Evolutionary conservation across 2,888 invertebrate species (phyloP).

Genomic region (Heliconius hortense): DNA sequence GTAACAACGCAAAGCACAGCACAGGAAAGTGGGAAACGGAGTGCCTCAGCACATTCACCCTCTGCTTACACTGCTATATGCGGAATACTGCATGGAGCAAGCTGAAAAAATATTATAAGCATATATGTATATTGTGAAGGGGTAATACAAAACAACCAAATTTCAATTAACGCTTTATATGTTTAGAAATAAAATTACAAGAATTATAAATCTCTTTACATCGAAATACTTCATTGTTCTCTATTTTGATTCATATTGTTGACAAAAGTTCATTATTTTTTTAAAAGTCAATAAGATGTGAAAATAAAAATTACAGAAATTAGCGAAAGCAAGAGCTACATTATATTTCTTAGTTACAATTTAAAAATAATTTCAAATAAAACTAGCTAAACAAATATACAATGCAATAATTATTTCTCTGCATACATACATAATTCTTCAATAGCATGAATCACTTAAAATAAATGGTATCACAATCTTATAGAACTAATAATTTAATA

Average conservation of each 20-base stretch:
- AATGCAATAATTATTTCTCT: conserved; percentile 62
- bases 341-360: conserved; percentile 54
- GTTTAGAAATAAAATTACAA: conserved; percentile 54
- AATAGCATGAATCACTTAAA: conserved; percentile 69
- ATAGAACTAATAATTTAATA: conserved; percentile 66
- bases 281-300: conserved; percentile 47
- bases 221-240: conserved; percentile 67
- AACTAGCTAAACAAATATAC: conserved; percentile 63
- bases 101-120: not conserved
- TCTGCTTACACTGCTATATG: too few species aligned
- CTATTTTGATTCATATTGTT: conserved; percentile 61
- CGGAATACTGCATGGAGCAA: too few species aligned
- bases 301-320: conserved; percentile 51
- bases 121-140: not conserved
- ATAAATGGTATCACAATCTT: conserved; percentile 81
- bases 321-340: conserved; percentile 53
- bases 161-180: conserved; percentile 72
- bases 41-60: too few species aligned
- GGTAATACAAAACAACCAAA: conserved; percentile 48
- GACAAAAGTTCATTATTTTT: conserved; percentile 40
- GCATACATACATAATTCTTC: conserved; percentile 59
- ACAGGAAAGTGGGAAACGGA: too few species aligned
- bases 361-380: conserved; percentile 64
- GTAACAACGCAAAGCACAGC: too few species aligned
- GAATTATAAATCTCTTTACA: conserved; percentile 66